phyloP scores from a whole-genome alignment of 2,113 vertebrate genomes.

The Tragulus kanchil region DNA sequence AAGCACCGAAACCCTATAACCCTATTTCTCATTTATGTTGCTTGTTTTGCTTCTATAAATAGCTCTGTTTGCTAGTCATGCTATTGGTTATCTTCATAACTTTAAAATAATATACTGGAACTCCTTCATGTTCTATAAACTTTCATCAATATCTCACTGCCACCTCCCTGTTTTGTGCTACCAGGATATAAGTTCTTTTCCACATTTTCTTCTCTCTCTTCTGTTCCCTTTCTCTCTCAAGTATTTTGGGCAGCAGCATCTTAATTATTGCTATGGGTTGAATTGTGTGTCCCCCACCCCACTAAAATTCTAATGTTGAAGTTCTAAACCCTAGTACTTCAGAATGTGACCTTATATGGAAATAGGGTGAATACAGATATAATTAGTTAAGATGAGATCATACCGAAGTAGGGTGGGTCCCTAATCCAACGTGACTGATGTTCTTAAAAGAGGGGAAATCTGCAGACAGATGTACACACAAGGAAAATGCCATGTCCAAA shows the following conservation, averaged over 20 bases:
- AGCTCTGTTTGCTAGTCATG: not conserved
- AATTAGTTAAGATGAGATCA: slow-evolving; percentile 37
- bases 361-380: not conserved
- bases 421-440: slow-evolving; percentile 14
- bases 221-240: not conserved
- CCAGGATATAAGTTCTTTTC: not conserved
- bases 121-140: not conserved
- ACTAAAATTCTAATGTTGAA: not conserved
- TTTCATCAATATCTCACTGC: not conserved
- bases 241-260: not conserved
- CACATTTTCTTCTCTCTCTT: not conserved
- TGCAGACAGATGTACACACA: not conserved
- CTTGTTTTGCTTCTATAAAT: not conserved
- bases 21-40: not conserved
- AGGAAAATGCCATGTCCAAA: not conserved
- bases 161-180: not conserved
- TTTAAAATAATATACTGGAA: not conserved
- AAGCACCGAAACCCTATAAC: not conserved
- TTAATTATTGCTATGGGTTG: not conserved
- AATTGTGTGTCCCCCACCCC: not conserved
- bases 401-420: not conserved
- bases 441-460: not conserved
- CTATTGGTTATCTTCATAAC: not conserved
- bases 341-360: not conserved
- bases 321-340: not conserved